These are phyloP conservation scores for Embidobia sp. DNA, from an alignment of 2,888 invertebrate genomes.

Conservation along the genomic window DNA sequence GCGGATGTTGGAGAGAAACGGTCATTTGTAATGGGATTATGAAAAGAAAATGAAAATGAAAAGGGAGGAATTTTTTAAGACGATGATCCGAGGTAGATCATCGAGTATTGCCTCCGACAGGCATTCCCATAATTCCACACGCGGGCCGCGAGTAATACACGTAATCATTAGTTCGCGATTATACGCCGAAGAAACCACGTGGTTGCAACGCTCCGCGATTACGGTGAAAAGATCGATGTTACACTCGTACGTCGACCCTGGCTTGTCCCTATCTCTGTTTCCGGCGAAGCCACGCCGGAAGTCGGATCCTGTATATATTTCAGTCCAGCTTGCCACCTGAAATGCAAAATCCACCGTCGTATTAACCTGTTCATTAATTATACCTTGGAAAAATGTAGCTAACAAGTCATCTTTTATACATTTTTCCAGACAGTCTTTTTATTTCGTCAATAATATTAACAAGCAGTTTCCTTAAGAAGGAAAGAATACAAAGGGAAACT, in stretches of 20 bases:
- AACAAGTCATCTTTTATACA: no score
- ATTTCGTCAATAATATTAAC: no score
- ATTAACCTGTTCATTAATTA: no score
- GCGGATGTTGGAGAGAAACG: no score
- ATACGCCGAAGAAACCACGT: slow-evolving; percentile 57
- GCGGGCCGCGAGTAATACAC: slow-evolving; percentile 54
- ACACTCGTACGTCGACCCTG: slow-evolving; percentile 62
- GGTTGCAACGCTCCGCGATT: slow-evolving; percentile 56
- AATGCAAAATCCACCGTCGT: slow-evolving; percentile 5
- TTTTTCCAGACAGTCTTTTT: no score
- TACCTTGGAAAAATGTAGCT: no score
- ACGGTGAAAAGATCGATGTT: slow-evolving; percentile 59
- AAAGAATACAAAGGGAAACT: background rate
- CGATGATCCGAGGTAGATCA: slow-evolving; percentile 23
- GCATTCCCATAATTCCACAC: slow-evolving; percentile 56
- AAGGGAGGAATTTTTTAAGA: no score
- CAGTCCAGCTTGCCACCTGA: slow-evolving; percentile 15
- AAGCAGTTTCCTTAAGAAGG: background rate
- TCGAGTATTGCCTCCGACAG: slow-evolving; percentile 23
- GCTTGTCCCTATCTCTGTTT: slow-evolving; percentile 60
- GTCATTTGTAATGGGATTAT: no score
- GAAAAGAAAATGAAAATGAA: no score
- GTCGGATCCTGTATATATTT: slow-evolving; percentile 44
- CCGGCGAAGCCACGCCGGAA: slow-evolving; percentile 61
- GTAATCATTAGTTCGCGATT: slow-evolving; percentile 59